Percentiles rank a stretch among this genome's conserved stretches.
Conservation (phyloP, 30 jellyfish, hydroid and myxozoan species). For the Aurelia sp. region DNA sequence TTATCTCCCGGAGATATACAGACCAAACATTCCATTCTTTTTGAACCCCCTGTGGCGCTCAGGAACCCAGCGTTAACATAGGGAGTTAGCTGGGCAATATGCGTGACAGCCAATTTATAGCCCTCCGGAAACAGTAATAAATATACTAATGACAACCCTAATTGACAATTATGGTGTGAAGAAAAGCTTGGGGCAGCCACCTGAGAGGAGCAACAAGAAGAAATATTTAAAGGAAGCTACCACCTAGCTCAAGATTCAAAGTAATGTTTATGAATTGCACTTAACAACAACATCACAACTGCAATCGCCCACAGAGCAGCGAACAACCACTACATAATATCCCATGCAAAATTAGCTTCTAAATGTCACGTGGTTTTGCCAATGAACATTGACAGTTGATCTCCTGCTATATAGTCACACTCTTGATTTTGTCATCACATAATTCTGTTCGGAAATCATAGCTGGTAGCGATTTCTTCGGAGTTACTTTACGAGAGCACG, state of each 20-base stretch:
- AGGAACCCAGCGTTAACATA: constrained; percentile 77
- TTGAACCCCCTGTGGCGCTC: constrained; percentile 66
- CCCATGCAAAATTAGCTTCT: constrained; percentile 22
- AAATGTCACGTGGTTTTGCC: constrained; percentile 61
- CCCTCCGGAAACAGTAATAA: constrained; percentile 78
- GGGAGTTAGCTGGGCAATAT: constrained; percentile 69
- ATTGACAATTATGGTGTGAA: constrained; percentile 28
- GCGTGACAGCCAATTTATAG: constrained; percentile 81
- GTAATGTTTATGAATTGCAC: constrained; percentile 31
- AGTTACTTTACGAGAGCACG: too few relatives aligned
- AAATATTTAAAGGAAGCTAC: constrained; percentile 25
- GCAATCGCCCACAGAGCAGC: constrained; percentile 49
- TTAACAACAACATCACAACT: constrained; percentile 53
- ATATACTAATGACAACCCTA: constrained; percentile 63
- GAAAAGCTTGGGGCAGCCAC: constrained; percentile 46
- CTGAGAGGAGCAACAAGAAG: constrained; percentile 38
- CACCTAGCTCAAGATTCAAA: constrained; percentile 12
- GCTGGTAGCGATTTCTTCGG: not conserved
- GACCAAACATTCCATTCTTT: constrained; percentile 83
- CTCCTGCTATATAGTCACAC: constrained; percentile 68
- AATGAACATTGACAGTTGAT: constrained; percentile 63
- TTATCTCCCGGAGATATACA: constrained; percentile 68
- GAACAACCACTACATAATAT: constrained; percentile 26
- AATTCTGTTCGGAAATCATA: not conserved
- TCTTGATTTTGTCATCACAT: constrained; percentile 66